Conservation (phyloP, 2,113 vertebrate species). For the Megaceryle torquata region DNA sequence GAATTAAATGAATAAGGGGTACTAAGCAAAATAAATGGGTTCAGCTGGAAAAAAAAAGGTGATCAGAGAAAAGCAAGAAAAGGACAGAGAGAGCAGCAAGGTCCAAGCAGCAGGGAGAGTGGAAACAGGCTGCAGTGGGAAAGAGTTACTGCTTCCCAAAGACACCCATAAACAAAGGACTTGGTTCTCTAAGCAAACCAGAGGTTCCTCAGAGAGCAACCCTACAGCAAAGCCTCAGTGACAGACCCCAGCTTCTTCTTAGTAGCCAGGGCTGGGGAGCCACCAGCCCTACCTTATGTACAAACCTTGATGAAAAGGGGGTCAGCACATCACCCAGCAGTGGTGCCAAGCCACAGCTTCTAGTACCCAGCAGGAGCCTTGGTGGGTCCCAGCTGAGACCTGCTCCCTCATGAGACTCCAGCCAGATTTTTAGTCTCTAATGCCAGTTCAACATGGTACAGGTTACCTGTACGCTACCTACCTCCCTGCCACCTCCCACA, state of each 20-base stretch:
- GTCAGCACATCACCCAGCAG: rapidly evolving
- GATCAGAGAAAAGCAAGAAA: not conserved
- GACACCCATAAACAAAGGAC: rapidly evolving
- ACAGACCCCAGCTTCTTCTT: rapidly evolving
- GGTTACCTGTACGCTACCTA: not conserved
- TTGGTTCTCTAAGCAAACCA: rapidly evolving
- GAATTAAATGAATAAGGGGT: not conserved
- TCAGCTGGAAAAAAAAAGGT: not conserved
- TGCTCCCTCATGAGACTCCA: not conserved
- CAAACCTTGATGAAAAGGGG: not conserved
- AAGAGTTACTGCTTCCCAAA: not conserved
- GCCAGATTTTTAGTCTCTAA: not conserved
- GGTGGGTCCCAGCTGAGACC: not conserved
- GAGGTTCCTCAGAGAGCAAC: not conserved
- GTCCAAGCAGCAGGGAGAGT: not conserved
- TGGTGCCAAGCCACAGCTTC: rapidly evolving
- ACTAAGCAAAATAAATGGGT: not conserved
- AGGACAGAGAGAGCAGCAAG: not conserved
- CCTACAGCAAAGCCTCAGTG: not conserved
- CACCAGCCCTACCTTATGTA: not conserved
- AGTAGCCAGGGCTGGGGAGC: too few relatives aligned
- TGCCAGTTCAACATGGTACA: rapidly evolving
- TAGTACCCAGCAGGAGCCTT: not conserved
- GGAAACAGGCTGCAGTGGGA: not conserved
- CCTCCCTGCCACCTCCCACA: not conserved